Percentiles rank a stretch among this genome's conserved stretches.
phyloP scores from a whole-genome alignment of 2,113 vertebrate species.

The Dendropsophus ebraccatus region DNA sequence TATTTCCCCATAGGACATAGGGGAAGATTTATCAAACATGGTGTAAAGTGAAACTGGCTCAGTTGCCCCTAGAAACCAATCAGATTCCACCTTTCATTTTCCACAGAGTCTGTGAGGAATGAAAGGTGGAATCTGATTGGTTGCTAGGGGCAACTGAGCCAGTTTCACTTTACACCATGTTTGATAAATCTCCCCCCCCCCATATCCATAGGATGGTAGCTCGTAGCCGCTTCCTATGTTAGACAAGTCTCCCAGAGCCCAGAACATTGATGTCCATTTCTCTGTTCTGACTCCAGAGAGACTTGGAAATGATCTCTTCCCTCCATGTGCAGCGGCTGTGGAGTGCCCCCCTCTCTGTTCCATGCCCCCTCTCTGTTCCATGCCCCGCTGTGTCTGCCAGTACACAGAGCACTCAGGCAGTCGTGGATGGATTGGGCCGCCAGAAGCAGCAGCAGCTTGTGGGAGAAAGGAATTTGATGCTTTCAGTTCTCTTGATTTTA shows the following conservation, averaged over 20 bases:
- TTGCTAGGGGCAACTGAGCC: too few species aligned
- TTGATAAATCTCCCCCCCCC: too few species aligned
- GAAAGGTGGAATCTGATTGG: too few species aligned
- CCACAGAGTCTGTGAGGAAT: too few species aligned
- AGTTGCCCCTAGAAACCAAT: too few species aligned
- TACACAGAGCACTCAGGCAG: constrained; percentile 61
- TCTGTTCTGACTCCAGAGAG: constrained; percentile 70
- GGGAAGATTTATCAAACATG: too few species aligned
- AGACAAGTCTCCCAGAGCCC: constrained; percentile 54
- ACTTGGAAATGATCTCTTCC: constrained; percentile 66
- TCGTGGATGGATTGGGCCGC: not conserved
- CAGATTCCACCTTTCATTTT: too few species aligned
- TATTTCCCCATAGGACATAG: not conserved
- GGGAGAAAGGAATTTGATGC: constrained; percentile 4
- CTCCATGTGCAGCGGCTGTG: constrained; percentile 62
- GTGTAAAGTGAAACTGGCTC: too few species aligned
- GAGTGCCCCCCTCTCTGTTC: constrained; percentile 61
- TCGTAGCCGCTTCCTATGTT: constrained; percentile 59
- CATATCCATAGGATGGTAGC: constrained; percentile 62
- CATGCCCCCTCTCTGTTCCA: constrained; percentile 64
- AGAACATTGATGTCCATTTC: constrained; percentile 64
- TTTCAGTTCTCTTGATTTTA: constrained; percentile 24
- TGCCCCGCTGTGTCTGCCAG: constrained; percentile 62
- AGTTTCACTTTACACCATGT: too few species aligned
- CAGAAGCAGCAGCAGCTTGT: constrained; percentile 4